Evolutionary conservation across 2,113 vertebrate genomes (phyloP).

Genomic region (Varanus komodoensis): DNA sequence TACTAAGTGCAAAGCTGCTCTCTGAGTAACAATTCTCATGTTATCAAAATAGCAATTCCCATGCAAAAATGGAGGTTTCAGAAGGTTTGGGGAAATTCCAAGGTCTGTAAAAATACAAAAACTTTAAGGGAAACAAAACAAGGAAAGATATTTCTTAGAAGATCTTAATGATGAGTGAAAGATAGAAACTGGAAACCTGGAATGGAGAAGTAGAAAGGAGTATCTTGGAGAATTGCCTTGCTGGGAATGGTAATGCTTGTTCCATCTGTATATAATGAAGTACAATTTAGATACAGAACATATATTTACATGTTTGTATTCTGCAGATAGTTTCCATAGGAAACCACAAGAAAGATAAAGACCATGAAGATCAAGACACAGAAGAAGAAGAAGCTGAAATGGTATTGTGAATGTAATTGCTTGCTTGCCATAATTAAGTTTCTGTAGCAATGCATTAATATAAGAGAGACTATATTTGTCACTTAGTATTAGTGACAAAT

Average conservation of each 20-base stretch:
- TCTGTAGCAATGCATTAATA: constrained; percentile 6
- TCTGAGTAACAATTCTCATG: not conserved
- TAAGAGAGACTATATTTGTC: not conserved
- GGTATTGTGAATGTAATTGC: constrained; percentile 60
- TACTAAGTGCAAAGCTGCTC: not conserved
- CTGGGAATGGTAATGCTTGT: not conserved
- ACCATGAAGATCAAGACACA: constrained; percentile 51
- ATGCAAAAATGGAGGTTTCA: not conserved
- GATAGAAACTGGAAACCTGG: not conserved
- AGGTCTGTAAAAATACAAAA: not conserved
- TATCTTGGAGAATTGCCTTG: not conserved
- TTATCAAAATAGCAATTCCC: not conserved
- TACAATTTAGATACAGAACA: not conserved
- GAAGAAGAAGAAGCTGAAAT: constrained; percentile 67
- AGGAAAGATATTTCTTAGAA: not conserved
- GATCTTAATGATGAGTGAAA: not conserved
- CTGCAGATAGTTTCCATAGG: constrained; percentile 68
- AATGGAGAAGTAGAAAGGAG: not conserved
- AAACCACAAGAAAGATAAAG: constrained; percentile 67
- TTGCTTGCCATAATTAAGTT: not conserved
- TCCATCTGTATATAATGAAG: not conserved
- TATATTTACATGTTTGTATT: constrained; percentile 7
- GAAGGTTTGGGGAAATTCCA: not conserved
- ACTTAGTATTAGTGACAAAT: too few relatives aligned
- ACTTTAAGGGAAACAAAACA: not conserved